These are phyloP conservation scores for Stenchaetothrips biformis DNA, from an alignment of 2,888 invertebrate species.

Conservation along the genomic window DNA sequence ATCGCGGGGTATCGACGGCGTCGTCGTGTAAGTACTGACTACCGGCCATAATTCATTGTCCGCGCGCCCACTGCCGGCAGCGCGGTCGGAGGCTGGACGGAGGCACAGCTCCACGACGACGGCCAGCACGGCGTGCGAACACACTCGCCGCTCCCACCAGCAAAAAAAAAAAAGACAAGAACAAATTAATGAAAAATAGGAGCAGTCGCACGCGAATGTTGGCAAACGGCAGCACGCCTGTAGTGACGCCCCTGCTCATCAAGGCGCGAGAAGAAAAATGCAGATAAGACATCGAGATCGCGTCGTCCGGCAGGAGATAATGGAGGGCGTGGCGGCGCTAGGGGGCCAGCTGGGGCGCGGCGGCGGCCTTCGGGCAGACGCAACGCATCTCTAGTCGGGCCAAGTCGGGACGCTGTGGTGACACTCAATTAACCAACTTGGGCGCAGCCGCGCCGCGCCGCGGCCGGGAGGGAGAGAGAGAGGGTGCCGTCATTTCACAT, in stretches of 20 bases:
- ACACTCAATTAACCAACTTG: not conserved
- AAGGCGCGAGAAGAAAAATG: not conserved
- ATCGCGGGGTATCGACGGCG: no score
- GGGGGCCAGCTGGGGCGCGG: not conserved
- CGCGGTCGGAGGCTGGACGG: no score
- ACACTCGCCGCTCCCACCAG: no score
- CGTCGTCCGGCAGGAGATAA: not conserved
- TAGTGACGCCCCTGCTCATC: not conserved
- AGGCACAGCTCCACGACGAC: no score
- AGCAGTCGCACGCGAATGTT: no score
- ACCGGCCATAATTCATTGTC: no score
- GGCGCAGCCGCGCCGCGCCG: not conserved
- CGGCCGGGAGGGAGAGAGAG: not conserved
- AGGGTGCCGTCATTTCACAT: not conserved
- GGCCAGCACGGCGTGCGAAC: no score
- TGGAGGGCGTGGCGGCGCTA: not conserved
- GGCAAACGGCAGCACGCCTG: not conserved
- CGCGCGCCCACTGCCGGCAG: no score
- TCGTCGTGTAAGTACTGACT: no score
- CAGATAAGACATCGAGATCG: not conserved
- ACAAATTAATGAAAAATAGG: no score
- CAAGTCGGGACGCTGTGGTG: not conserved
- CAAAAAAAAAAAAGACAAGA: no score
- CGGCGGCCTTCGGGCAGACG: not conserved
- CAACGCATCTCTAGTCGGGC: no score